Percentiles rank a stretch among this genome's conserved stretches.
Evolutionary conservation across 2,888 invertebrate genomes (phyloP).

Genomic region (Epinotia brunnichana): DNA sequence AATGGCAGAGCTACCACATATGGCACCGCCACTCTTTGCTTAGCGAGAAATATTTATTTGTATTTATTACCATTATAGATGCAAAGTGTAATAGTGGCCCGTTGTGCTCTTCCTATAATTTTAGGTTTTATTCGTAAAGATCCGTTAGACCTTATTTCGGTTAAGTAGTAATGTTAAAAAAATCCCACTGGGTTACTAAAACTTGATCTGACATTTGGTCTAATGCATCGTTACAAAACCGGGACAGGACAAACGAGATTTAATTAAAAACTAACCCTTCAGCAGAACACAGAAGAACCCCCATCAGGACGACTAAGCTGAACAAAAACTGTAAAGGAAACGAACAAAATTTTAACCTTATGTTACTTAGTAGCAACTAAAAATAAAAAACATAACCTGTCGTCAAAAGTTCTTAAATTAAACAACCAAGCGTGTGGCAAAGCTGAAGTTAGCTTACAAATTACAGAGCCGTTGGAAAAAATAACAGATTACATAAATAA

Average conservation of each 20-base stretch:
- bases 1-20: not conserved
- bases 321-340: conserved; percentile 63
- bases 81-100: not conserved
- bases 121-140: too few species aligned
- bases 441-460: not conserved
- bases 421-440: not conserved
- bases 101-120: not conserved
- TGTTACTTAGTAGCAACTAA: not conserved
- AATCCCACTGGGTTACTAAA: too few species aligned
- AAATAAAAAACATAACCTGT: not conserved
- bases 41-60: not conserved
- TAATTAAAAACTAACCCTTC: conserved; percentile 63
- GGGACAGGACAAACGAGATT: not conserved
- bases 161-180: too few species aligned
- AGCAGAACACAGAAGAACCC: conserved; percentile 52
- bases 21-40: not conserved
- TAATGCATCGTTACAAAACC: too few species aligned
- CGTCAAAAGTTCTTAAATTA: not conserved
- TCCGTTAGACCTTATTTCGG: too few species aligned
- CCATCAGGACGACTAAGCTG: conserved; percentile 57
- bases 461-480: not conserved
- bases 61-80: not conserved
- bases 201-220: too few species aligned
- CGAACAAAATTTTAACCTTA: not conserved
- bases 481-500: not conserved